Percentiles rank a stretch among this genome's conserved stretches.
Evolutionary conservation across 2,797 vertebrate genomes (phyloP).

Genomic region (Malurus splendens): DNA sequence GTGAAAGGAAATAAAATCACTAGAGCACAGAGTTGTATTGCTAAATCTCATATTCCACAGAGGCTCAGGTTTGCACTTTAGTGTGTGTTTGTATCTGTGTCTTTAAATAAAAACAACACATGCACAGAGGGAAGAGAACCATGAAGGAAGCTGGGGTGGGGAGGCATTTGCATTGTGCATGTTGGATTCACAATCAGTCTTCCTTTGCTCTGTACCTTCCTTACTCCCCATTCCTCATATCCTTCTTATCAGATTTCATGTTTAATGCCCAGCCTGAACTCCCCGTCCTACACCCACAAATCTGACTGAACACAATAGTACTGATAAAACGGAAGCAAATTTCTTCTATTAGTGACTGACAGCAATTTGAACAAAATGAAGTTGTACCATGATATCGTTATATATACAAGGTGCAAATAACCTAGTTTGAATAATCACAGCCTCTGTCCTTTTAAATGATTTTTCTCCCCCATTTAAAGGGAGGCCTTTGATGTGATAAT

Average conservation of each 20-base stretch:
- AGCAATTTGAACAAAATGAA: slow-evolving; percentile 94
- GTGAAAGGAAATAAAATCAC: slow-evolving; percentile 72
- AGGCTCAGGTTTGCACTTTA: not conserved
- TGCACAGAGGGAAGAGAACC: not conserved
- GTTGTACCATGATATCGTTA: slow-evolving; percentile 87
- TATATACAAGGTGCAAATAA: slow-evolving; percentile 92
- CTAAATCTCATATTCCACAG: slow-evolving; percentile 60
- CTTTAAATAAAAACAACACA: slow-evolving; percentile 14
- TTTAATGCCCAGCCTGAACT: slow-evolving; percentile 77
- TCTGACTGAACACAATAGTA: slow-evolving; percentile 81
- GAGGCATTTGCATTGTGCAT: slow-evolving; percentile 76
- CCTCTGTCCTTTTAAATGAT: slow-evolving; percentile 96
- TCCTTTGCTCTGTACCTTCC: slow-evolving; percentile 76
- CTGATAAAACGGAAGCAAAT: slow-evolving; percentile 92
- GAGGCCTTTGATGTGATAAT: slow-evolving; percentile 97
- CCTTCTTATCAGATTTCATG: slow-evolving; percentile 90
- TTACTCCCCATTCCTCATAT: slow-evolving; percentile 76
- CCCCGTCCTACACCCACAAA: slow-evolving; percentile 36
- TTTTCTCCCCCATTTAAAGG: slow-evolving; percentile 87
- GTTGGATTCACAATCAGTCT: slow-evolving; percentile 71
- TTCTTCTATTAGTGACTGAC: slow-evolving; percentile 93
- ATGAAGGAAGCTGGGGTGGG: not conserved
- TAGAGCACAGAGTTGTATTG: slow-evolving; percentile 25
- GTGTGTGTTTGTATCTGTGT: not conserved
- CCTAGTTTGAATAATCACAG: slow-evolving; percentile 94